Conservation (phyloP, 2,113 vertebrate species). For the Bufo gargarizans region DNA sequence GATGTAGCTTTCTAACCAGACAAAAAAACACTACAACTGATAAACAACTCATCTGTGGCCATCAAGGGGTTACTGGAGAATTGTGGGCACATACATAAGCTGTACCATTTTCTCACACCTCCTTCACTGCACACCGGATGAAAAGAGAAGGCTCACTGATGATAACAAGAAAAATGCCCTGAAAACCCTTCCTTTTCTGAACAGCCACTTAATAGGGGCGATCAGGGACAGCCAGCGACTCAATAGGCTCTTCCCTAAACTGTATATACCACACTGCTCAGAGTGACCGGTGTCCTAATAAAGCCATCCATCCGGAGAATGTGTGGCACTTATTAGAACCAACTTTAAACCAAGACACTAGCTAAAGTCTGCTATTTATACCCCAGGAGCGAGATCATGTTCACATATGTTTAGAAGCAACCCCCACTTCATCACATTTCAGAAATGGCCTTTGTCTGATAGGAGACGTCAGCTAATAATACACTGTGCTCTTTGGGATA, state of each 20-base stretch:
- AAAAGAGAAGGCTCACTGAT: neutral
- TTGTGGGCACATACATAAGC: neutral
- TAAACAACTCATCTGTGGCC: conserved; percentile 55
- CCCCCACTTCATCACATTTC: conserved; percentile 68
- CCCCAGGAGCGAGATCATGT: conserved; percentile 66
- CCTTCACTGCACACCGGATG: neutral
- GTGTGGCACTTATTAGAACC: conserved; percentile 61
- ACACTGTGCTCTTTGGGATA: conserved; percentile 24
- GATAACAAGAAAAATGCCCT: neutral
- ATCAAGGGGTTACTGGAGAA: neutral
- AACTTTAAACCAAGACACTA: conserved; percentile 68
- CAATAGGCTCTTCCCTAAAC: conserved; percentile 7
- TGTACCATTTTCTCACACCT: neutral
- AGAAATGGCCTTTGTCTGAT: conserved; percentile 67
- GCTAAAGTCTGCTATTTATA: conserved; percentile 72
- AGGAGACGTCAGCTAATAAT: conserved; percentile 49
- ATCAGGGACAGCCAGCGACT: neutral
- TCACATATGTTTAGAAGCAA: conserved; percentile 73
- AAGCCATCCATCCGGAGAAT: conserved; percentile 53
- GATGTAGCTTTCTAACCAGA: conserved; percentile 61
- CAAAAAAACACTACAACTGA: conserved; percentile 48
- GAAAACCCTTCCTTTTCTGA: neutral
- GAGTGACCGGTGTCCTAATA: conserved; percentile 50
- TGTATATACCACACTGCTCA: conserved; percentile 20
- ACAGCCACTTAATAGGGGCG: conserved; percentile 7